These are phyloP conservation scores for Bursaphelenchus okinawaensis DNA, from an alignment of 2,888 invertebrate genomes.

Conservation along the genomic window DNA sequence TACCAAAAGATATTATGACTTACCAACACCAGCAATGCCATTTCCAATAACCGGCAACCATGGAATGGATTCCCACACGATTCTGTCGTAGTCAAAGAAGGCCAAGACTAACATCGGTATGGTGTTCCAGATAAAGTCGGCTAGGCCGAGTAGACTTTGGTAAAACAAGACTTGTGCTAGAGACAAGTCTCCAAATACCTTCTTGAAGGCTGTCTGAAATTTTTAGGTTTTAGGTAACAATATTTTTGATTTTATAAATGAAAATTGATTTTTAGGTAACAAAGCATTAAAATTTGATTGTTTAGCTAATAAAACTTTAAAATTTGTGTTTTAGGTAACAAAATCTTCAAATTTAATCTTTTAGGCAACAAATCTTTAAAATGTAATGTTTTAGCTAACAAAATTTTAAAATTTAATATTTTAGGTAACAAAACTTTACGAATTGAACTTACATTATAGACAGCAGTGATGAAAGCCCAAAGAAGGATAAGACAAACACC, in stretches of 20 bases:
- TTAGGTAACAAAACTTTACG: not conserved
- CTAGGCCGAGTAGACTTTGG: conserved; percentile 81
- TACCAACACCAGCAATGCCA: conserved; percentile 62
- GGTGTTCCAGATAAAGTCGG: conserved; percentile 71
- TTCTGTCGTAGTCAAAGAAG: conserved; percentile 77
- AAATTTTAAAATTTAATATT: not conserved
- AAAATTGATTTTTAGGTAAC: too few species aligned
- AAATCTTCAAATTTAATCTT: not conserved
- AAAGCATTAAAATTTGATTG: not conserved
- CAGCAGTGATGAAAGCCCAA: not conserved
- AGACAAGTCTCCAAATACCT: conserved; percentile 87
- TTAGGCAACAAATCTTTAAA: too few species aligned
- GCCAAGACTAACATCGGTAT: conserved; percentile 71
- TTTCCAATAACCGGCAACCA: conserved; percentile 75
- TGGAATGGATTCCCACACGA: conserved; percentile 77
- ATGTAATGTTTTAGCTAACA: too few species aligned
- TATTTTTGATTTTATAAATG: too few species aligned
- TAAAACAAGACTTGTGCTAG: conserved; percentile 86
- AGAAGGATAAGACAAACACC: not conserved
- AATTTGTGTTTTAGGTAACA: not conserved
- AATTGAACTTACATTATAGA: not conserved
- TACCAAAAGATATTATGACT: not conserved
- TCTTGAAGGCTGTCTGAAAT: conserved; percentile 86
- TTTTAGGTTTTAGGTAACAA: too few species aligned
- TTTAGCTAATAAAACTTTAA: too few species aligned